These are phyloP conservation scores for Pachydiplax longipennis DNA, from an alignment of 2,888 invertebrate species.

Conservation along the genomic window DNA sequence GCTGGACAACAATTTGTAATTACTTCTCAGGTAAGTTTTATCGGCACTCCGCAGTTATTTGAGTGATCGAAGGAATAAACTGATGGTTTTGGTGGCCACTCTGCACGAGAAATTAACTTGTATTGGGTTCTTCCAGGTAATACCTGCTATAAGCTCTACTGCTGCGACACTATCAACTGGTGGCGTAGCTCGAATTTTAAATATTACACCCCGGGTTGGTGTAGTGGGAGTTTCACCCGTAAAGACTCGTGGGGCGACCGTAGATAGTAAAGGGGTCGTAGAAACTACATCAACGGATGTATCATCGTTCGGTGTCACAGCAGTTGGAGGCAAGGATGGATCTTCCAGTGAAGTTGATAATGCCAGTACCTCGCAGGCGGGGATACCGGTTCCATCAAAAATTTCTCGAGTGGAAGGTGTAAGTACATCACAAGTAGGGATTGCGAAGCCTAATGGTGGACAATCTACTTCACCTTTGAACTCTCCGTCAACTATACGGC, in stretches of 20 bases:
- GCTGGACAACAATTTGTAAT: conserved; percentile 60
- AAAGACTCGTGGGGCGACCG: conserved; percentile 55
- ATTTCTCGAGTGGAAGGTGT: conserved; percentile 25
- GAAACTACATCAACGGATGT: conserved; percentile 15
- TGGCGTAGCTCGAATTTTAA: conserved; percentile 64
- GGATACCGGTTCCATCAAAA: conserved; percentile 8
- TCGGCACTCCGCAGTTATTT: conserved; percentile 64
- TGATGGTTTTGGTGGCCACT: not conserved
- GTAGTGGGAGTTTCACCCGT: conserved; percentile 56
- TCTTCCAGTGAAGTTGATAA: conserved; percentile 33
- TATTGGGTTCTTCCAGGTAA: conserved; percentile 54
- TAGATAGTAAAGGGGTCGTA: not conserved
- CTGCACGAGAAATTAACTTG: not conserved
- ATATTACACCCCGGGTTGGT: conserved; percentile 57
- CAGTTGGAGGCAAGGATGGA: conserved; percentile 26
- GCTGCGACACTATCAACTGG: conserved; percentile 58
- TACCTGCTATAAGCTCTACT: conserved; percentile 56
- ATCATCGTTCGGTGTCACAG: not conserved
- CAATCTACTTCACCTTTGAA: conserved; percentile 3
- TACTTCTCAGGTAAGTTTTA: conserved; percentile 59
- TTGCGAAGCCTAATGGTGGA: conserved; percentile 20
- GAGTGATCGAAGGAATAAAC: not conserved
- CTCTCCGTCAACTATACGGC: conserved; percentile 1
- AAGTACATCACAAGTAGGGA: conserved; percentile 25
- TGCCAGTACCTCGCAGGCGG: conserved; percentile 25